Conservation (phyloP, 1,140 invertebrate species). For the Chymomyza costata region DNA sequence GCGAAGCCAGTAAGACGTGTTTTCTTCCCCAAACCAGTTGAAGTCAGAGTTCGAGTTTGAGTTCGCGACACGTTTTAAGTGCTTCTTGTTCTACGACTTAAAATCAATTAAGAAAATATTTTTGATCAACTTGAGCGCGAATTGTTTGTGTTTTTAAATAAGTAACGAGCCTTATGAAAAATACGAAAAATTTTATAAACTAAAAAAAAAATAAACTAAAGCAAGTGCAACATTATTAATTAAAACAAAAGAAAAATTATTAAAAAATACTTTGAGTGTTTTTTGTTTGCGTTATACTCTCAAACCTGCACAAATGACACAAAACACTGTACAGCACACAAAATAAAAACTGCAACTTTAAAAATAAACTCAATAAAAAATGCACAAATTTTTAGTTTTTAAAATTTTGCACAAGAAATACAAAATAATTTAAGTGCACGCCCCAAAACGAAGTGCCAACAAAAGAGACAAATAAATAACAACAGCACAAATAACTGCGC, state of each 20-base stretch:
- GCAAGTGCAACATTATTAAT: neutral
- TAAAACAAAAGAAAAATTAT: slow-evolving; percentile 1
- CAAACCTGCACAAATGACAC: no score
- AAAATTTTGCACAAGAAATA: slow-evolving; percentile 70
- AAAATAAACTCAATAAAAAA: slow-evolving; percentile 41
- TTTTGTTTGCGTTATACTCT: neutral
- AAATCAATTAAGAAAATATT: no score
- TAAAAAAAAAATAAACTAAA: slow-evolving; percentile 15
- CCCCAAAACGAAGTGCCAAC: slow-evolving; percentile 27
- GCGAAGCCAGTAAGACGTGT: slow-evolving; percentile 75
- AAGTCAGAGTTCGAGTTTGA: slow-evolving; percentile 51
- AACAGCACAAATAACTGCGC: slow-evolving; percentile 13
- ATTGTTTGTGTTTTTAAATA: slow-evolving; percentile 63
- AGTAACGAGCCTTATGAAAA: slow-evolving; percentile 55
- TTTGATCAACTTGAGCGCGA: no score
- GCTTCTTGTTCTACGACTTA: slow-evolving; percentile 42
- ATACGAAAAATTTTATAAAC: slow-evolving; percentile 52
- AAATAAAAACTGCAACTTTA: no score
- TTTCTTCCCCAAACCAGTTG: slow-evolving; percentile 49
- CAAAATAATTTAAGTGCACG: slow-evolving; percentile 64
- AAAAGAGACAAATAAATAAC: slow-evolving; percentile 22
- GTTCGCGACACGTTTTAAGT: slow-evolving; percentile 67
- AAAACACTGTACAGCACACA: no score
- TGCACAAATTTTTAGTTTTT: slow-evolving; percentile 58
- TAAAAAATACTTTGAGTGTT: slow-evolving; percentile 38